A percentile compares a stretch with the other conserved stretches of the same genome.
Evolutionary conservation across 1,140 invertebrate genomes (phyloP).

Genomic region (Archivesica marissinica): DNA sequence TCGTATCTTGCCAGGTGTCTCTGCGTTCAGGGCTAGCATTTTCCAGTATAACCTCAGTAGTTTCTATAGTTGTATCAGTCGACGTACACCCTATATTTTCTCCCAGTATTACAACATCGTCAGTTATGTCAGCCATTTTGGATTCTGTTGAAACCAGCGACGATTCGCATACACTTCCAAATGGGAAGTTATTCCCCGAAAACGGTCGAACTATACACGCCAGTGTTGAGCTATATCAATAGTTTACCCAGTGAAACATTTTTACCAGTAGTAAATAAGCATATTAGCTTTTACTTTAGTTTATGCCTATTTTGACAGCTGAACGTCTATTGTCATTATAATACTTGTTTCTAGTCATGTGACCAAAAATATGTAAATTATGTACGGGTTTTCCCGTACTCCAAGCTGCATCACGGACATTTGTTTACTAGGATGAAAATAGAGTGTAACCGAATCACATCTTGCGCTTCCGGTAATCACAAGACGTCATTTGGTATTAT

Average conservation of each 20-base stretch:
- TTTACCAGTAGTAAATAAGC: neutral
- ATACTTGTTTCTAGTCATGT: constrained; percentile 46
- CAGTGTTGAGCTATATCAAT: constrained; percentile 46
- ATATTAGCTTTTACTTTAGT: neutral
- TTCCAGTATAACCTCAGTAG: constrained; percentile 33
- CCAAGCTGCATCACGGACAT: neutral
- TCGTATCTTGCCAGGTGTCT: constrained; percentile 48
- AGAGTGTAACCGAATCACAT: neutral
- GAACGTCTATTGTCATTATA: neutral
- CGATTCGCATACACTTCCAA: constrained; percentile 44
- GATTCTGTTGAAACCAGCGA: constrained; percentile 16
- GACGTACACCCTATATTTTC: constrained; percentile 43
- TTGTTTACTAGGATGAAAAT: neutral
- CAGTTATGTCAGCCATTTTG: constrained; percentile 39
- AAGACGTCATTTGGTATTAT: too few species aligned
- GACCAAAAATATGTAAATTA: constrained; percentile 48
- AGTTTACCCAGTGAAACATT: neutral
- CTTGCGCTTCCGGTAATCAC: constrained; percentile 25
- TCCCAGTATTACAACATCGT: neutral
- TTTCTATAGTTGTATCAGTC: neutral
- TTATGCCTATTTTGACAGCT: neutral
- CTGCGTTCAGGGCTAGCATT: constrained; percentile 51
- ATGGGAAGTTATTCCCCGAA: constrained; percentile 55
- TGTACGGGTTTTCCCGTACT: constrained; percentile 33
- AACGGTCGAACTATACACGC: constrained; percentile 61